Conservation (phyloP, 2,888 invertebrate species). For the Philhelius pedissequus region DNA sequence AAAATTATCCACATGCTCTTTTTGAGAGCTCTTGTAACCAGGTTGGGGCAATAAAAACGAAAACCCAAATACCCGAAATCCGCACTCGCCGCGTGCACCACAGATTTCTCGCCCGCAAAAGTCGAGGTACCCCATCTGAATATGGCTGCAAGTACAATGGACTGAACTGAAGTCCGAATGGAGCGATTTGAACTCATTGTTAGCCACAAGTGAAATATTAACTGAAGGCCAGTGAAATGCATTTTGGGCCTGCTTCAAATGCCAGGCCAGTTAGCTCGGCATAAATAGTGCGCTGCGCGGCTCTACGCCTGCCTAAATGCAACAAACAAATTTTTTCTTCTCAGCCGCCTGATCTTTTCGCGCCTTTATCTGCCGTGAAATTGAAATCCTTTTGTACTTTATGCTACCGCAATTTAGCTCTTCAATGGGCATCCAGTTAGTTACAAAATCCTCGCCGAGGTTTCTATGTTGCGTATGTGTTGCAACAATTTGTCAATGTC, state of each 20-base stretch:
- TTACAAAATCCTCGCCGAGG: conserved; percentile 39
- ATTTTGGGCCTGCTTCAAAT: conserved; percentile 40
- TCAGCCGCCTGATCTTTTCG: neutral
- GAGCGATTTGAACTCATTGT: conserved; percentile 52
- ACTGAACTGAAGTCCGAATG: neutral
- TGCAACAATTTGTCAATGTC: conserved; percentile 61
- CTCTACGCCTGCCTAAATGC: neutral
- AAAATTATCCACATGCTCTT: conserved; percentile 41
- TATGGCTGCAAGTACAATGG: conserved; percentile 29
- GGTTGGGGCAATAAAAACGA: conserved; percentile 41
- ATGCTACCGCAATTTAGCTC: conserved; percentile 63
- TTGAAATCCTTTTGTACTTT: conserved; percentile 66
- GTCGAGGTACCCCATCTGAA: neutral
- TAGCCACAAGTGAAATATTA: conserved; percentile 61
- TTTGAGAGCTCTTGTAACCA: conserved; percentile 39
- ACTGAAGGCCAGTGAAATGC: conserved; percentile 55
- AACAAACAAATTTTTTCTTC: conserved; percentile 36
- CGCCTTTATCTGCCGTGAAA: conserved; percentile 57
- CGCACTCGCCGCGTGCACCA: conserved; percentile 10
- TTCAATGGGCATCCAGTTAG: conserved; percentile 59
- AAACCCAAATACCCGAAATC: conserved; percentile 7
- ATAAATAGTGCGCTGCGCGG: neutral
- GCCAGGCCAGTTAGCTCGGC: conserved; percentile 11
- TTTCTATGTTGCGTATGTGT: conserved; percentile 57
- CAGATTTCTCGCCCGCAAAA: conserved; percentile 17